Evolutionary conservation across 2,888 invertebrate genomes (phyloP), one percentile per base, ranked within the genome.

Genomic region (Litoditis marina): DNA sequence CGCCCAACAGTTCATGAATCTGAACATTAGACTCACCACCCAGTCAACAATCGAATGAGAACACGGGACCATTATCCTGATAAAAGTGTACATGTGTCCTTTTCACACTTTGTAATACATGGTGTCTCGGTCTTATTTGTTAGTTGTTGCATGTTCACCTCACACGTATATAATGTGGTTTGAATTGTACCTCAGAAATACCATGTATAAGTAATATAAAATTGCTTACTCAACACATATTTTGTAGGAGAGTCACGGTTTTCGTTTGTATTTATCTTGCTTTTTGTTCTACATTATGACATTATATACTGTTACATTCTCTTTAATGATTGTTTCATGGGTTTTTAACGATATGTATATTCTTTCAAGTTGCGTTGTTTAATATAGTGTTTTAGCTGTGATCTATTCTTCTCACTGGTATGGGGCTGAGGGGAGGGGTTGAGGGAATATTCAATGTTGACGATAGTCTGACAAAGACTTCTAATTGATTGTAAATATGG

Each of bases 1-100:
- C 27, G 62, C 62, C 31, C 51, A 22, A 1, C 36, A 62, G 25
- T 57, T 62, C 39, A 57, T 60, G 53, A 52, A 52, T 36, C 27
- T 53, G 19, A 32, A 36, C 16, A 31, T 59, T 39, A 36, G 52
- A 28, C 28, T 47, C 27, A 22, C 31, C 1, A 2, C 57, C n/a
- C n/a, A 25, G 2, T 19, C 57, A n/a, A 13, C 47, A 5, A 31
- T 22, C 2, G 30, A 32, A 57, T 22, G 16, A 44, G n/a, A 6
- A 16, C 31, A 42, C 25, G 30, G 32, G 11, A 39, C 25, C n/a
- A 19, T 42, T 8, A 16, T 8, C 2, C 11, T 19, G 19, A 8
- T 16, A 8, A 47, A 13, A 30, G n/a, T 32, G 28, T 22, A 39
- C 25, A 19, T 46, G 57, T 47, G 57, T 57, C 57, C 49, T 49